These are phyloP conservation scores for Periophthalmus modestus DNA, from an alignment of 2,113 vertebrate genomes.

Conservation along the genomic window DNA sequence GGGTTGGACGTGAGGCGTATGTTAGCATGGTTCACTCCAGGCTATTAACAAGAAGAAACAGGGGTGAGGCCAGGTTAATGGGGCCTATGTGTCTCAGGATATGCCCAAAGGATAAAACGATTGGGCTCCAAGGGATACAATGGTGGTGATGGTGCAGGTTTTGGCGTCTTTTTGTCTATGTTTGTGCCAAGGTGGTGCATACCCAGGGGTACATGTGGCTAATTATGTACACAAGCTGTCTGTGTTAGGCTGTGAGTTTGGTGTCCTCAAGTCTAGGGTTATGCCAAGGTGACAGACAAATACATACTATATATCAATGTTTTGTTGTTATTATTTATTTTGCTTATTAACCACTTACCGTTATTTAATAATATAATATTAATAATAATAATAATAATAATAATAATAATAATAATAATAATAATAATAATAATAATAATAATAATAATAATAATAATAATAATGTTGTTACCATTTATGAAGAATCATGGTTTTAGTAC, in stretches of 20 bases:
- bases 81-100: constrained; percentile 28
- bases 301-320: neutral
- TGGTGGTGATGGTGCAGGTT: constrained; percentile 6
- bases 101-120: neutral
- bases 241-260: neutral
- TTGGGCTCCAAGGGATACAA: neutral
- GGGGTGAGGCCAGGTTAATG: neutral
- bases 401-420: neutral
- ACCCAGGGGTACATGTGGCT: neutral
- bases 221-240: neutral
- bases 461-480: too few relatives aligned
- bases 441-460: neutral
- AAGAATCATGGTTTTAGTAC: too few relatives aligned
- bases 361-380: neutral
- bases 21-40: constrained; percentile 11
- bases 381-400: too few relatives aligned
- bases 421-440: too few relatives aligned
- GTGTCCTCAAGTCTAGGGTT: neutral
- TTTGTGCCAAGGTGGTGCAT: neutral
- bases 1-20: constrained; percentile 14
- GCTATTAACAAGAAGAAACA: constrained; percentile 12
- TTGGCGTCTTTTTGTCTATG: constrained; percentile 21
- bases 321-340: neutral
- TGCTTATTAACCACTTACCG: too few relatives aligned
- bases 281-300: neutral